These are phyloP conservation scores for Petromus typicus DNA, from an alignment of 2,113 vertebrate genomes.

Conservation along the genomic window DNA sequence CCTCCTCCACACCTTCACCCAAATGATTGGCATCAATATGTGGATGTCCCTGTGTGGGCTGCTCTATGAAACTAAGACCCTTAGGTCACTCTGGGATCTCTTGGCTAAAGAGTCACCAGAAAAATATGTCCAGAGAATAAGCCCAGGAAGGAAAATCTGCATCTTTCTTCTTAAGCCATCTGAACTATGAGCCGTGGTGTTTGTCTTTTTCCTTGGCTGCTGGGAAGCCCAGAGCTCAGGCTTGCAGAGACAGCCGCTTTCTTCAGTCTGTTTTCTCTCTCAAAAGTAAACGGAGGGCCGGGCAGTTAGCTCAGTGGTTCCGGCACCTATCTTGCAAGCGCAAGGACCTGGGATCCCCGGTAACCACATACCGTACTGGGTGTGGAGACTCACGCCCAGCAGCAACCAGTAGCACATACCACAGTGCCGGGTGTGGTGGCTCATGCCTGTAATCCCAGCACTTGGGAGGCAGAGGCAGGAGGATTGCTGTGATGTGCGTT, in stretches of 20 bases:
- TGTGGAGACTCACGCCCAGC: too few relatives aligned
- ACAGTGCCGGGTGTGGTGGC: too few relatives aligned
- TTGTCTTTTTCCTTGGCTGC: background rate
- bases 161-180: background rate
- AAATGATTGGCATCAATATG: background rate
- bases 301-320: too few relatives aligned
- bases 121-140: background rate
- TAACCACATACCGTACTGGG: too few relatives aligned
- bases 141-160: background rate
- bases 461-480: too few relatives aligned
- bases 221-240: background rate
- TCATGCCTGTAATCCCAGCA: too few relatives aligned
- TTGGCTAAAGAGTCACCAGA: background rate
- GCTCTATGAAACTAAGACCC: background rate
- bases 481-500: too few relatives aligned
- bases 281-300: background rate
- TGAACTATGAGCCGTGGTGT: background rate
- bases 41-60: background rate
- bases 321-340: too few relatives aligned
- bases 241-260: background rate
- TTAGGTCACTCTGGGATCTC: background rate
- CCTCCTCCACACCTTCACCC: background rate
- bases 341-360: too few relatives aligned
- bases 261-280: background rate
- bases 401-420: too few relatives aligned